phyloP scores from a whole-genome alignment of 2,888 invertebrate species.

The Frankliniella fusca region DNA sequence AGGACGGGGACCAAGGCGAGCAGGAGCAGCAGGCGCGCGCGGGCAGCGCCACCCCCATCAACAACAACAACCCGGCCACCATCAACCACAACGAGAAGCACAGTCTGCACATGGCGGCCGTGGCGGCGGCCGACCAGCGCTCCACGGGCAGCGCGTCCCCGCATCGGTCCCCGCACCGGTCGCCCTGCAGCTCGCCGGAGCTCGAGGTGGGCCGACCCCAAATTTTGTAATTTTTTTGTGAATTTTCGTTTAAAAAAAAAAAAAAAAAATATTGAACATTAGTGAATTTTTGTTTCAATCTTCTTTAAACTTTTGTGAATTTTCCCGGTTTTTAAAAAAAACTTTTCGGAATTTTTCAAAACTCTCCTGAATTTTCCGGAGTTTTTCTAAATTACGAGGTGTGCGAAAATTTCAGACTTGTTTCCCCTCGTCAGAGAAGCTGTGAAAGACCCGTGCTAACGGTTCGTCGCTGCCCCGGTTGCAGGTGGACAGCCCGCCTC shows the following conservation, averaged over 20 bases:
- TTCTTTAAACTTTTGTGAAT: no score
- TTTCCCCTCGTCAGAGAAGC: no score
- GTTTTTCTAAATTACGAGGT: no score
- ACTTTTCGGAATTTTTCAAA: no score
- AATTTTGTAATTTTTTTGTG: no score
- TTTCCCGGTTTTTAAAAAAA: no score
- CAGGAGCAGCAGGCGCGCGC: constrained; percentile 41
- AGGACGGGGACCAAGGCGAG: constrained; percentile 54
- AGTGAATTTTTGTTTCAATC: no score
- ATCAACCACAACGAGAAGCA: constrained; percentile 24
- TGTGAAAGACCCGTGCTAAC: no score
- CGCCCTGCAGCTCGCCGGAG: constrained; percentile 43
- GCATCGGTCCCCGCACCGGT: constrained; percentile 32
- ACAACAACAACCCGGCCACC: constrained; percentile 17
- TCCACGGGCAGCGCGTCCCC: constrained; percentile 18
- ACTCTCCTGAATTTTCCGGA: no score
- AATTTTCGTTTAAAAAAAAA: no score
- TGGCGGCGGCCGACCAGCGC: background rate
- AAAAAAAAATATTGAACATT: no score
- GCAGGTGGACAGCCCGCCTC: constrained; percentile 70
- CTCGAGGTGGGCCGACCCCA: background rate
- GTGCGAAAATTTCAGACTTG: no score
- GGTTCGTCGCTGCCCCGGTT: constrained; percentile 62
- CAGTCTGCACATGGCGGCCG: background rate
- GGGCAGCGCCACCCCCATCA: constrained; percentile 35